Evolutionary conservation across 2,113 vertebrate genomes (phyloP).

Genomic region (Catharus minimus): DNA sequence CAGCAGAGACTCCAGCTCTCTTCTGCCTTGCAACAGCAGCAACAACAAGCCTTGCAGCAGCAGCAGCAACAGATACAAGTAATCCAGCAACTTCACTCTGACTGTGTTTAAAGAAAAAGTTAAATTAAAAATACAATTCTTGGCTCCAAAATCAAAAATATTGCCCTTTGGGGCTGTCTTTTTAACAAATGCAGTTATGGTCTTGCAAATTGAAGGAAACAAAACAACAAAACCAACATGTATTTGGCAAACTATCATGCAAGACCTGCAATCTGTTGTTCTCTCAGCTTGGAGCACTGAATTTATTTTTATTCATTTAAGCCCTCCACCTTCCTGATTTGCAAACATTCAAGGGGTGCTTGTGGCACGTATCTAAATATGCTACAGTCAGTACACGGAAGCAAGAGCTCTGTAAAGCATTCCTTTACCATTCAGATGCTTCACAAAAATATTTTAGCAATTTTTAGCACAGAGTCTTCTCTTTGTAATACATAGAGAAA

Average conservation of each 20-base stretch:
- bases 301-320: constrained; percentile 64
- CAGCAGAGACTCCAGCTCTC: constrained; percentile 93
- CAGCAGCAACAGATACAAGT: constrained; percentile 98
- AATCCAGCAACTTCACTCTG: constrained; percentile 91
- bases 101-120: constrained; percentile 62
- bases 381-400: neutral
- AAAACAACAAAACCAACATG: neutral
- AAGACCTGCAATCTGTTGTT: constrained; percentile 1
- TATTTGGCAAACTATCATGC: neutral
- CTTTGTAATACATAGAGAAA: neutral
- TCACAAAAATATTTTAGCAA: neutral
- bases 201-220: neutral
- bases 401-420: neutral
- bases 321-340: constrained; percentile 46
- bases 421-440: constrained; percentile 11
- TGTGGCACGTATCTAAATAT: constrained; percentile 65
- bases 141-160: constrained; percentile 61
- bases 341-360: constrained; percentile 72
- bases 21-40: constrained; percentile 81
- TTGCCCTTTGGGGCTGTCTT: neutral
- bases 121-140: constrained; percentile 57
- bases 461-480: constrained; percentile 23
- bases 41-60: constrained; percentile 76
- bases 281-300: constrained; percentile 70
- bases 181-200: neutral